phyloP scores from a whole-genome alignment of 2,113 vertebrate genomes.

The Theristicus caerulescens region DNA sequence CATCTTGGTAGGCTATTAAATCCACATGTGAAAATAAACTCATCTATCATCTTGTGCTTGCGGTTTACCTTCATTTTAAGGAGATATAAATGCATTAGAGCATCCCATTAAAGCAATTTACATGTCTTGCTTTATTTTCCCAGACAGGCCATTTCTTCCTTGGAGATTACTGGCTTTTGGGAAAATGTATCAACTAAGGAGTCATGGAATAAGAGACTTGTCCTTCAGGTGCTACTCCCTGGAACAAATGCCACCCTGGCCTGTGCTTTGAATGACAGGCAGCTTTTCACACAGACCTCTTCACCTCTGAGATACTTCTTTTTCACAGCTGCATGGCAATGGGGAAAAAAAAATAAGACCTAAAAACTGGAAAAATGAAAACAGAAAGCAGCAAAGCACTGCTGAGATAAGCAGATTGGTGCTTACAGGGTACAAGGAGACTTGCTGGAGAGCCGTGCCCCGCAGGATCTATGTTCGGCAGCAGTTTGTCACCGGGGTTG shows the following conservation, averaged over 20 bases:
- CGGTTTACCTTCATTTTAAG: background rate
- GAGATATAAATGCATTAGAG: background rate
- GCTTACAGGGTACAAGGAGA: background rate
- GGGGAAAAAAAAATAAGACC: background rate
- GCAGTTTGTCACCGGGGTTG: background rate
- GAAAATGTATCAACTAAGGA: background rate
- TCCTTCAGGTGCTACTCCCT: background rate
- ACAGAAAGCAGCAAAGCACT: background rate
- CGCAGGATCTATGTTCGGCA: accelerated
- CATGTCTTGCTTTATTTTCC: background rate
- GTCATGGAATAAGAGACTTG: background rate
- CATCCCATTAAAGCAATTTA: background rate
- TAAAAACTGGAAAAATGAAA: background rate
- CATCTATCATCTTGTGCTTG: background rate
- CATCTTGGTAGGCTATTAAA: slow-evolving; percentile 7
- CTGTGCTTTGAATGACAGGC: background rate
- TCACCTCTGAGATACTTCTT: background rate
- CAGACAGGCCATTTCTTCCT: background rate
- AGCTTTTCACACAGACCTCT: background rate
- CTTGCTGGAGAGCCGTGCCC: background rate
- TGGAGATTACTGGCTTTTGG: background rate
- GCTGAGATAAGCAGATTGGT: background rate
- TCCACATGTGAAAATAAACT: slow-evolving; percentile 8
- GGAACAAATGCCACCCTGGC: background rate
- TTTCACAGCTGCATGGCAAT: background rate